Conservation (phyloP, 2,113 vertebrate genomes). For the Melospiza melodia region DNA sequence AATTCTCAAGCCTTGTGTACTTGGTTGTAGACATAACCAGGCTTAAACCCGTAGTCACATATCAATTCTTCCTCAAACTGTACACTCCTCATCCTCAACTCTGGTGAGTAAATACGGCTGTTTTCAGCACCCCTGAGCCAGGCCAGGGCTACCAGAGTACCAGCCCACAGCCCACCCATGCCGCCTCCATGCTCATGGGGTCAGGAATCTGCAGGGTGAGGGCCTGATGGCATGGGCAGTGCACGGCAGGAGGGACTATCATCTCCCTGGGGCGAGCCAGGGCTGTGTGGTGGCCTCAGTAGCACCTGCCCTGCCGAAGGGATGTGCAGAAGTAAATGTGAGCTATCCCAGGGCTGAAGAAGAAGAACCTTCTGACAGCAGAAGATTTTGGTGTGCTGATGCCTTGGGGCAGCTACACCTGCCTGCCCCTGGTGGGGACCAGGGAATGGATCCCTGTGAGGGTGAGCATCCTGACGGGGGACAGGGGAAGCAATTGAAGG, state of each 20-base stretch:
- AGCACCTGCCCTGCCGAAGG: neutral
- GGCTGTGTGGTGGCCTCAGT: accelerated
- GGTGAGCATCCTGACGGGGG: neutral
- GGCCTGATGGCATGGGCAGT: accelerated
- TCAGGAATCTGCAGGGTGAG: accelerated
- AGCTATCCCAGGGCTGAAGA: neutral
- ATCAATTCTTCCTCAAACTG: neutral
- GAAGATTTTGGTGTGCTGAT: neutral
- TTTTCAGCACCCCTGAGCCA: neutral
- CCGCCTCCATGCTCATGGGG: accelerated
- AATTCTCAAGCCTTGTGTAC: neutral
- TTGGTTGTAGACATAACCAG: neutral
- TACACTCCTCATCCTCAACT: neutral
- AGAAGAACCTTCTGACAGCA: neutral
- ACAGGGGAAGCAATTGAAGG: accelerated
- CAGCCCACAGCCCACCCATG: accelerated
- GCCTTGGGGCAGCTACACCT: neutral
- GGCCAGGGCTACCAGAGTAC: accelerated
- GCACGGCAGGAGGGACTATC: neutral
- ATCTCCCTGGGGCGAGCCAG: accelerated
- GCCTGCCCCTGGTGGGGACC: accelerated
- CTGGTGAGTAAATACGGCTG: neutral
- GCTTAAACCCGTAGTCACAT: neutral
- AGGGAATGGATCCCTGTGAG: neutral
- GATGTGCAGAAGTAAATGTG: neutral